Conservation (phyloP, 2,113 vertebrate species). For the Chionodraco myersi region DNA sequence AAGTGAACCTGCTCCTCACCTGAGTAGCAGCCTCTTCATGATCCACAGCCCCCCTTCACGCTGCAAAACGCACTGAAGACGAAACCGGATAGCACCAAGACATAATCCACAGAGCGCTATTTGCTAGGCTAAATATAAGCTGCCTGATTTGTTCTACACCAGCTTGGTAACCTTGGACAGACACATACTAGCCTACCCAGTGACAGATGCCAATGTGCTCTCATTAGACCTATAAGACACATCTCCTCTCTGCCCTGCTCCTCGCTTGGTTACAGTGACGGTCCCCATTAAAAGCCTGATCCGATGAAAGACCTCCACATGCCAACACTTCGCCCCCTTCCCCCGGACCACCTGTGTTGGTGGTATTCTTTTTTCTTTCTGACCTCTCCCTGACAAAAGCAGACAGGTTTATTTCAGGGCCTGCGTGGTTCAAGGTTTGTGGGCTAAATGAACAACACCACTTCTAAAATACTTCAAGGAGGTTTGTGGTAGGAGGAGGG, state of each 20-base stretch:
- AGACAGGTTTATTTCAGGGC: constrained; percentile 56
- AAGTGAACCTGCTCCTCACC: constrained; percentile 66
- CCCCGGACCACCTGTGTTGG: constrained; percentile 49
- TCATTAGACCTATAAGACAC: constrained; percentile 66
- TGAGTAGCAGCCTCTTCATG: constrained; percentile 60
- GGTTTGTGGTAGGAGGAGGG: constrained; percentile 28
- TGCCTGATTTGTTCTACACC: constrained; percentile 75
- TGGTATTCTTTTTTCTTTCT: constrained; percentile 45
- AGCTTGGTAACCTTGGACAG: constrained; percentile 78
- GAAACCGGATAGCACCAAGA: constrained; percentile 84
- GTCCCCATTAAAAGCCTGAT: constrained; percentile 52
- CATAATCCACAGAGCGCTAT: constrained; percentile 82
- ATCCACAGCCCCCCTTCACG: constrained; percentile 56
- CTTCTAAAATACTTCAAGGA: constrained; percentile 29
- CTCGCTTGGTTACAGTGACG: constrained; percentile 31
- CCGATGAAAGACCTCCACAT: constrained; percentile 57
- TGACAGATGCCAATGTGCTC: constrained; percentile 65
- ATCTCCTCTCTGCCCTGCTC: constrained; percentile 41
- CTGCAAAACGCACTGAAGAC: constrained; percentile 79
- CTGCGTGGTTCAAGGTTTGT: constrained; percentile 22
- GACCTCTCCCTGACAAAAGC: constrained; percentile 62
- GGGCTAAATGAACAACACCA: constrained; percentile 2
- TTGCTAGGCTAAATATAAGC: constrained; percentile 86
- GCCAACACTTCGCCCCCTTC: constrained; percentile 31
- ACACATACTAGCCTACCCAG: constrained; percentile 59